A percentile compares a stretch with the other conserved stretches of the same genome.
Evolutionary conservation across 2,113 vertebrate genomes (phyloP).

Genomic region (Oreocharis arfaki): DNA sequence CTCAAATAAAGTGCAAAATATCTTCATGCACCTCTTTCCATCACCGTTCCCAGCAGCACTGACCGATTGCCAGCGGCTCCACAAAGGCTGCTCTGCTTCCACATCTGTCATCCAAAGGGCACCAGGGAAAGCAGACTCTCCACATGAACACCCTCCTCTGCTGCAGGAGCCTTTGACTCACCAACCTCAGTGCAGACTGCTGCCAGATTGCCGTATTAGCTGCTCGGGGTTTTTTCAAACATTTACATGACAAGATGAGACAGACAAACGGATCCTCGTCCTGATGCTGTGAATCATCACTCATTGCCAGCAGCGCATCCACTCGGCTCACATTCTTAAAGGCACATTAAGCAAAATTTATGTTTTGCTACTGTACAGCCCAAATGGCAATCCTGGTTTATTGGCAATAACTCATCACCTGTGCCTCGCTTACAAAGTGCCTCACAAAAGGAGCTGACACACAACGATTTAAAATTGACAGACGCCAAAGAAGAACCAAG

Average conservation of each 20-base stretch:
- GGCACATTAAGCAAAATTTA: neutral
- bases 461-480: neutral
- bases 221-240: neutral
- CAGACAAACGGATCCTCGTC: constrained; percentile 15
- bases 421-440: neutral
- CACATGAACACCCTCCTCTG: neutral
- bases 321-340: constrained; percentile 1
- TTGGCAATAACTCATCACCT: neutral
- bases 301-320: neutral
- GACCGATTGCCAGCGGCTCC: neutral
- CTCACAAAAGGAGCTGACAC: neutral
- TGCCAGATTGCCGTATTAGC: neutral
- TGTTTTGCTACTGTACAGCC: neutral
- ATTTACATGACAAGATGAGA: neutral
- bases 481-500: neutral
- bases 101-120: neutral
- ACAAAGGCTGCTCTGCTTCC: neutral
- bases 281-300: neutral
- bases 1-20: neutral
- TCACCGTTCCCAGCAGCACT: neutral
- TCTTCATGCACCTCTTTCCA: neutral
- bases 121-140: neutral
- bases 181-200: neutral
- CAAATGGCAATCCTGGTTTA: neutral
- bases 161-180: neutral